Base-by-base conservation (phyloP, 2,113 vertebrate genomes). In the Daboia siamensis region DNA sequence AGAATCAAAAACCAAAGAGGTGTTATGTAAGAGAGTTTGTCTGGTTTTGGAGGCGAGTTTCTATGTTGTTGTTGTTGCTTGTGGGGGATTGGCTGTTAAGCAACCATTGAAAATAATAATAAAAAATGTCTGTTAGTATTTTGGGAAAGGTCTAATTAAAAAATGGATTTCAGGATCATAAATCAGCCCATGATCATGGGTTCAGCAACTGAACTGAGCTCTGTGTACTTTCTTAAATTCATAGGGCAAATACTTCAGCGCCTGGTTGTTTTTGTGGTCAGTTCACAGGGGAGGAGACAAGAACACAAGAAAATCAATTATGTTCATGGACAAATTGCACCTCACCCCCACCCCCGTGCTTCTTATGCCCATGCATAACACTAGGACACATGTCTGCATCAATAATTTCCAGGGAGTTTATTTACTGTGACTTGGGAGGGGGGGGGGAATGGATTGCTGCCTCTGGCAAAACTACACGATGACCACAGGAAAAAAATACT, bases 101-200 rank as follows among this genome's bases (percentile, higher is more conserved):
- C 39, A 94, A 2, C 33, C 91, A 26, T 93, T 93, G 88, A 92
- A 97, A 97, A 93, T 95, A 93, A 95, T 51, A 51, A 51, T 51
- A 51, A 51, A 51, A 51, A 51, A 9, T 51, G 48, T 0, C 88
- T 93, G 85, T 90, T 95, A 94, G 85, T 98, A 97, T 97, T 98
- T 97, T 95, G 93, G 93, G 96, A 95, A 96, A 95, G 52, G 54
- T 64, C 94, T 96, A 88, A 95, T 93, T 95, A 96, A 95, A 97
- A 97, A 97, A 92, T 93, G 29, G 93, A 95, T 94, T 93, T n/a
- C 0, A 52, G 94, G 94, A 56, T 90, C 90, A 94, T 91, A 95
- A 96, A 94, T 86, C 57, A 95, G 90, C 87, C 95, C 96, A 94
- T 95, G 33, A 93, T 64, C 51, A 59, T 61, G 87, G 33, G 29